Evolutionary conservation across 35 echinoderm and acorn worm species (phyloP).

Genomic region (Hemicentrotus pulcherrimus): DNA sequence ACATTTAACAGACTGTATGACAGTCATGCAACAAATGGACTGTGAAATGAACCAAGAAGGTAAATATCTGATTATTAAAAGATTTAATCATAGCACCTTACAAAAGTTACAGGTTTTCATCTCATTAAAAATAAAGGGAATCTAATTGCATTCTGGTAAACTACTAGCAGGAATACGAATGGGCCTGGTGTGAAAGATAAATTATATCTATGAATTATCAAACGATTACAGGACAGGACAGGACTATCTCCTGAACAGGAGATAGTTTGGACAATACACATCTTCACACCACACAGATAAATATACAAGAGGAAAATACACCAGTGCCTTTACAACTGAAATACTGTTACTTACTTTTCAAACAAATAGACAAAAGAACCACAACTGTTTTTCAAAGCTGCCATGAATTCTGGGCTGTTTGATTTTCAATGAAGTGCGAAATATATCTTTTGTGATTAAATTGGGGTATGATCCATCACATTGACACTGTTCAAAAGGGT

Average conservation of each 20-base stretch:
- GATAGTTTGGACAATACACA: neutral
- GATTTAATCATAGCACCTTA: too few species aligned
- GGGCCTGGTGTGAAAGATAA: neutral
- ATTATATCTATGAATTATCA: neutral
- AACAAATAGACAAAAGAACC: neutral
- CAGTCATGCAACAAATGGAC: too few species aligned
- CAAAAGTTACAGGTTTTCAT: too few species aligned
- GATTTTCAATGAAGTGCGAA: conserved; percentile 12
- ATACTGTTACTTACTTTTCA: neutral
- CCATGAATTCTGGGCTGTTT: conserved; percentile 2
- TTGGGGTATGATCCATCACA: neutral
- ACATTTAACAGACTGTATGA: too few species aligned
- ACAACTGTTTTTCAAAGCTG: neutral
- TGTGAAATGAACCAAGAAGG: too few species aligned
- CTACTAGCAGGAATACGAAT: neutral
- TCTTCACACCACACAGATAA: neutral
- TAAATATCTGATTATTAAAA: too few species aligned
- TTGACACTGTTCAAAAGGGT: neutral
- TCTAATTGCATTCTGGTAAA: too few species aligned
- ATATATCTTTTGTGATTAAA: conserved; percentile 7
- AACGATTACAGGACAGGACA: neutral
- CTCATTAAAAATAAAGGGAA: too few species aligned
- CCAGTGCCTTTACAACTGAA: neutral
- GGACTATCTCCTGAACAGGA: too few species aligned
- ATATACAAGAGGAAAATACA: neutral